Evolutionary conservation across 1,140 invertebrate genomes (phyloP), one percentile per base, ranked within the genome.

Genomic region (Zophobas morio): DNA sequence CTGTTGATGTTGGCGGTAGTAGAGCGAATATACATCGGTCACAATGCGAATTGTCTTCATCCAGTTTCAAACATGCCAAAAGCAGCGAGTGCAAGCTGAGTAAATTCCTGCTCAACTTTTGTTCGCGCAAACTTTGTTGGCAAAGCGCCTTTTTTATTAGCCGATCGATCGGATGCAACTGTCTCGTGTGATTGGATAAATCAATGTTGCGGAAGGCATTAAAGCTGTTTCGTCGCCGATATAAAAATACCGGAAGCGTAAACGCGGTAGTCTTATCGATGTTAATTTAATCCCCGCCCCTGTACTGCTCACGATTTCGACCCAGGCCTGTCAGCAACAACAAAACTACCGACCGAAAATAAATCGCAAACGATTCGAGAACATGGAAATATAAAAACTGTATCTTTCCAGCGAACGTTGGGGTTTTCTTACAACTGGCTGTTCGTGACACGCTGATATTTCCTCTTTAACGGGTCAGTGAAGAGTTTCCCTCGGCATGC

Each of bases 41-140:
- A 66, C 60, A 66, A 66, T 66, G 39, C 39, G 60, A 66, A 66
- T 66, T 66, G 60, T 66, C 60, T 66, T 66, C 60, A 66, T 66
- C 60, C 39, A 66, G 60, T 66, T 66, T 66, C 60, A 66, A 66
- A 66, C 60, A 66, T 66, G 60, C 42, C 60, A 66, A 40, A 20
- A 66, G 60, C 60, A 66, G 60, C 35, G 6, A 66, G 35, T 63
- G 57, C 57, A 63, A 34, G 6, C 2, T n/a, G 42, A 66, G 60
- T 46, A 66, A 66, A 66, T 66, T 66, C 60, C 60, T 42, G 60
- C 33, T 5, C 40, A 66, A 66, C 37, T 63, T 63, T 40, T 63
- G 3, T 2, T 63, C 35, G 0, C 6, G 37, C 35, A 35, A 63
- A 42, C 35, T 39, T 39, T 40, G 1, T 34, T 6, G 36, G 33